phyloP scores from a whole-genome alignment of 2,888 invertebrate genomes.

The Polymixis lichenea region DNA sequence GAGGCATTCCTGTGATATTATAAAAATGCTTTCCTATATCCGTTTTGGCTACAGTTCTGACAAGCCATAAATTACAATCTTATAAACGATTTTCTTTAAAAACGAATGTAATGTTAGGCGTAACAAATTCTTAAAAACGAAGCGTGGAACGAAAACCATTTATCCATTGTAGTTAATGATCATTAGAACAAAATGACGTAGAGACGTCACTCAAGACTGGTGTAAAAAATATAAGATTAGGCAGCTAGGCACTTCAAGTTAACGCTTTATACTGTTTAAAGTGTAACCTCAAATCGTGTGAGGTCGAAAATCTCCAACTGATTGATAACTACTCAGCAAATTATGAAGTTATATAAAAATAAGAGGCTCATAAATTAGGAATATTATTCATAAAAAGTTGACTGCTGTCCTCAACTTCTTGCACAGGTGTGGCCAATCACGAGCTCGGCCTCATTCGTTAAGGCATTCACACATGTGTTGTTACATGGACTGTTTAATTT shows the following conservation, averaged over 20 bases:
- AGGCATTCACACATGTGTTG: constrained; percentile 63
- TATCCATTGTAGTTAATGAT: constrained; percentile 56
- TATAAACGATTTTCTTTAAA: constrained; percentile 28
- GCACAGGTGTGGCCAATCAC: constrained; percentile 77
- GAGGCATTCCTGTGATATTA: background rate
- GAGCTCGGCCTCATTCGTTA: constrained; percentile 68
- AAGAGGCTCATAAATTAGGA: constrained; percentile 70
- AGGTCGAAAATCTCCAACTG: constrained; percentile 67
- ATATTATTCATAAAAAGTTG: constrained; percentile 71
- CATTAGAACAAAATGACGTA: constrained; percentile 58
- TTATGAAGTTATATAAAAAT: constrained; percentile 63
- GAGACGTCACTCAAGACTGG: constrained; percentile 49
- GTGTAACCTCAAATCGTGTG: constrained; percentile 61
- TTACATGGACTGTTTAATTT: constrained; percentile 59
- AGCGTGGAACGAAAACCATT: constrained; percentile 52
- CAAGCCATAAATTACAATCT: constrained; percentile 31
- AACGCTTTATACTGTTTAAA: constrained; percentile 39
- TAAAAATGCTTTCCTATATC: constrained; percentile 1
- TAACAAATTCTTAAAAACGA: constrained; percentile 52
- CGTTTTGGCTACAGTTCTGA: constrained; percentile 35
- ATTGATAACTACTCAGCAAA: constrained; percentile 60
- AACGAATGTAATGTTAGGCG: constrained; percentile 43
- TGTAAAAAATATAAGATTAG: constrained; percentile 53
- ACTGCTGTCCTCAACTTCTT: constrained; percentile 71
- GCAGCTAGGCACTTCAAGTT: constrained; percentile 48